Base-by-base conservation (phyloP, 64 coral and sea anemone genomes). In the Stichodactyla mertensii region DNA sequence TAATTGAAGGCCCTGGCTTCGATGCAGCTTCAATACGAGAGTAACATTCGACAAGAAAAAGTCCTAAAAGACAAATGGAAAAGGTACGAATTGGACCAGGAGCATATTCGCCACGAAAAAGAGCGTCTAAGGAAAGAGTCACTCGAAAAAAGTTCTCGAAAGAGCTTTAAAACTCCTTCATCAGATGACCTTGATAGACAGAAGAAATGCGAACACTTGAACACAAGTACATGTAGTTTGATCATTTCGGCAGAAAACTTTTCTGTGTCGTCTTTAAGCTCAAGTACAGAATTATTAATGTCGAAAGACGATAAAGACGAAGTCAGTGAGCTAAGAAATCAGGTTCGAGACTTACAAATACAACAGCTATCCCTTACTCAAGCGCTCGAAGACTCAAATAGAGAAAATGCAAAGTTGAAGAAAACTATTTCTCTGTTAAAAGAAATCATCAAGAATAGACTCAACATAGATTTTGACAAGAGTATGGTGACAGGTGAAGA, bases 211-310 rank as follows among this genome's bases (percentile, higher is more conserved):
- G 19, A 52, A 19, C 51, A 86, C 64, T 62, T 88, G 80, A 62
- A 87, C 24, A 23, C 84, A 55, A 61, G 86, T 31, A 62, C 90
- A 5, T 87, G 87, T 36, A 95, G 94, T 64, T 83, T 97, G 4
- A 82, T 97, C 14, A 97, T 97, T 87, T 97, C 94, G 19, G 94
- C 94, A 27, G 94, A 97, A 52, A 97, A 97, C 54, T 90, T 97
- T 60, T 93, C 94, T 55, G 94, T 97, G 0, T 97, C 94, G 19
- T 96, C 94, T 53, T 51, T 78, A 16, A 96, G 91, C 54, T 96
- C 94, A 14, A 52, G 84, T 55, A 92, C 85, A 24, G 94, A 96
- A 57, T 53, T 82, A 27, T 62, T 69, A 31, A 54, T 66, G 52
- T 83, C 85, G n/a, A 96, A 90, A 88, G 91, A 96, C 55, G 88